A percentile compares a stretch with the other conserved stretches of the same genome.
Conservation (phyloP, 2,113 vertebrate genomes). For the Hydrolagus affinis region DNA sequence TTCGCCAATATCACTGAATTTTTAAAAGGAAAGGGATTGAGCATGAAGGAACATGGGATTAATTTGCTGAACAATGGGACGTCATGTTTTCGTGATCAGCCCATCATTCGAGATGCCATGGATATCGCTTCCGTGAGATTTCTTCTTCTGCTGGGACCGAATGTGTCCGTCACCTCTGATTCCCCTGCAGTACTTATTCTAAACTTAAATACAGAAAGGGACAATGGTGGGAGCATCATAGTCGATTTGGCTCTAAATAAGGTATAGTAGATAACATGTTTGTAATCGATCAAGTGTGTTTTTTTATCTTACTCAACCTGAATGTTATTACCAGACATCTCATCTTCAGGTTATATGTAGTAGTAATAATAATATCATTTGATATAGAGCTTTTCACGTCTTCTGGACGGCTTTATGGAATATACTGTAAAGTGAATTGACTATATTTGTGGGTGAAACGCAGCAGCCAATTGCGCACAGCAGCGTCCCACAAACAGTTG, state of each 20-base stretch:
- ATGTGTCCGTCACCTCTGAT: slow-evolving; percentile 48
- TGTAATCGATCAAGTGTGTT: neutral
- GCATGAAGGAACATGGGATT: neutral
- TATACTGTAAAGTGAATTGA: too few species aligned
- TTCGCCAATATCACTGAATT: slow-evolving; percentile 35
- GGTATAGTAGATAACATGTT: slow-evolving; percentile 46
- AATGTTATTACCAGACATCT: too few species aligned
- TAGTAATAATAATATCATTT: too few species aligned
- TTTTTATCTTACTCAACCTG: too few species aligned
- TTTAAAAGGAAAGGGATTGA: neutral
- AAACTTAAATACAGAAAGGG: slow-evolving; percentile 56
- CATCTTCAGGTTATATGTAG: too few species aligned
- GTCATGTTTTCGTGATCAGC: slow-evolving; percentile 61
- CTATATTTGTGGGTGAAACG: too few species aligned
- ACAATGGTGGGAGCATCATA: slow-evolving; percentile 76
- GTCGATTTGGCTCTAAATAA: slow-evolving; percentile 67
- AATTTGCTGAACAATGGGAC: neutral
- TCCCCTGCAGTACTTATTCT: slow-evolving; percentile 65
- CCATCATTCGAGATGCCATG: slow-evolving; percentile 68
- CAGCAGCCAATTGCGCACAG: too few species aligned
- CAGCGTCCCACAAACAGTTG: too few species aligned
- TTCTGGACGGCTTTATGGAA: too few species aligned
- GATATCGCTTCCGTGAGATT: slow-evolving; percentile 77
- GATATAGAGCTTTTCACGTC: too few species aligned
- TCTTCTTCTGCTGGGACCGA: slow-evolving; percentile 54